Percentiles rank a stretch among this genome's conserved stretches.
These are phyloP conservation scores for Plecturocebus donacophilus DNA, from an alignment of 2,113 vertebrate species.

Conservation along the genomic window DNA sequence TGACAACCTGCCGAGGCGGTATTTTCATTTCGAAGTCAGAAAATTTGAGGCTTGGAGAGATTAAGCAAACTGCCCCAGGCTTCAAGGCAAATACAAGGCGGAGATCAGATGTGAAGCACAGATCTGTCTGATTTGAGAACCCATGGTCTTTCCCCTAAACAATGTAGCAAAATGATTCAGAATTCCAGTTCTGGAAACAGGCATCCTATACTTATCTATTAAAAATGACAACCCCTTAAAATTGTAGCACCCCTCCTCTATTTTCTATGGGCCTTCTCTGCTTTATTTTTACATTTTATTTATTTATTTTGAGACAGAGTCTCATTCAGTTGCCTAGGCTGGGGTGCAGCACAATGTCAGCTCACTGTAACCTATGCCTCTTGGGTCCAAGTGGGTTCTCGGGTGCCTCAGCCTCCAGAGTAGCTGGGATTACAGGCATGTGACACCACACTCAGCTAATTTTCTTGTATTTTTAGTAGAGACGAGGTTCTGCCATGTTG, in stretches of 20 bases:
- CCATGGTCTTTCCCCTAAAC: not conserved
- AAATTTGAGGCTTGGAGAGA: not conserved
- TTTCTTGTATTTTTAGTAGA: too few species aligned
- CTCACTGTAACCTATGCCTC: too few species aligned
- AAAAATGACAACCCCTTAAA: not conserved
- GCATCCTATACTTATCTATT: not conserved
- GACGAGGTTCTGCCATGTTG: too few species aligned
- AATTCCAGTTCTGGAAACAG: not conserved
- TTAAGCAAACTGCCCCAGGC: not conserved
- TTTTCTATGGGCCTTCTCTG: not conserved
- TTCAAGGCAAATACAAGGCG: not conserved
- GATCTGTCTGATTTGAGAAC: not conserved
- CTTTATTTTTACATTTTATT: too few species aligned
- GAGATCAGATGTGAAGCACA: not conserved
- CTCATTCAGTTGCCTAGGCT: too few species aligned
- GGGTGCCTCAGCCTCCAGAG: too few species aligned
- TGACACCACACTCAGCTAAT: too few species aligned
- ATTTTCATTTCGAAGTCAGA: not conserved
- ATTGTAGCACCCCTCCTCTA: fast-evolving
- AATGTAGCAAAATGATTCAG: not conserved
- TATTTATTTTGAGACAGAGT: too few species aligned
- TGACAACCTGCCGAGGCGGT: fast-evolving
- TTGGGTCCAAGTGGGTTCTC: too few species aligned
- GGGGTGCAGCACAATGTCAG: too few species aligned
- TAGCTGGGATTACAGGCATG: too few species aligned